Base-by-base conservation (phyloP, 37 sponge, comb jelly and placozoan species). In the Oscarella lobularis region DNA sequence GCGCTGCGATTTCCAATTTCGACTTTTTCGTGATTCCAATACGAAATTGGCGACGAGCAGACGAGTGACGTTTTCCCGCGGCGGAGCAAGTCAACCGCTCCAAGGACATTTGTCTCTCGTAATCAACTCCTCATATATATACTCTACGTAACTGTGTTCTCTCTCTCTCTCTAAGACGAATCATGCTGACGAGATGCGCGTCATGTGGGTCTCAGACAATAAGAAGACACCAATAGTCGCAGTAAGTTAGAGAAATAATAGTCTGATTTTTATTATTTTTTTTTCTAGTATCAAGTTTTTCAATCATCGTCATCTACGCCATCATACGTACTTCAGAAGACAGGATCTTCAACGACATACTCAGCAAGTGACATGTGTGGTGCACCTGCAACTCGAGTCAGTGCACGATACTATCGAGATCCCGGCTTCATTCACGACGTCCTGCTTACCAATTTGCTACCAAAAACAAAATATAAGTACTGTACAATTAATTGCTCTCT, bases 341-440 rank as follows among this genome's bases (percentile, higher is more conserved):
- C 60, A 48, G 60, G 60, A 9, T 27, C 9, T 9, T 9, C 60
- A 48, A 9, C 9, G 14, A 68, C 71, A 35, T 68, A 68, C 71
- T 5, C 31, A 4, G 71, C 71, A 4, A 30, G 31, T 14, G 71
- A 68, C 33, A 32, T 68, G 71, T 68, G 71, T 14, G 31, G 31
- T 14, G 71, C 6, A 14, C 71, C 71, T 4, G 71, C 71, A 68
- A 48, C 9, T 20, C 14, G 20, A 20, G 60, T 48, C 14, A 35
- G 35, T 5, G 31, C 71, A 35, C 71, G 29, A 4, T 5, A 20
- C 5, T 68, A 4, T 5, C 6, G 71, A 4, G 71, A 68, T 5
- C 71, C 71, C 6, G 71, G 71, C 31, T 68, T 48, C 60, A 48
- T 48, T 27, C 60, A 48, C 60, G 14, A 20, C 20, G 60, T 48